Conservation (phyloP, 2,113 vertebrate species). For the Notarius lentiginosus region DNA sequence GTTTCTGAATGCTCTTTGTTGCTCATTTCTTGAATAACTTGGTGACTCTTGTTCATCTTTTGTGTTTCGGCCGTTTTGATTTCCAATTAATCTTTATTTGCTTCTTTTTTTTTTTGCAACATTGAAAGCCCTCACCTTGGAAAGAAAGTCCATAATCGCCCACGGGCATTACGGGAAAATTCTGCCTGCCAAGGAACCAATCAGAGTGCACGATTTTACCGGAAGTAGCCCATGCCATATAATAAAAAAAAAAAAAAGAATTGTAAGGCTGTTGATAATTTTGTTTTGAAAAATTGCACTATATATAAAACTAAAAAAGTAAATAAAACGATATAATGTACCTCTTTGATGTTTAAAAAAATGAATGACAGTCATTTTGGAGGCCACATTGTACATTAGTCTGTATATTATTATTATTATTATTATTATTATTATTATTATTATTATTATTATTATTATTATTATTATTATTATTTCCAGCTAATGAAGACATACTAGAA, state of each 20-base stretch:
- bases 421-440: neutral
- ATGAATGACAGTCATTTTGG: neutral
- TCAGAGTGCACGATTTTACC: no score
- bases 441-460: neutral
- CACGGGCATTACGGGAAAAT: no score
- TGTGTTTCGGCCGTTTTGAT: no score
- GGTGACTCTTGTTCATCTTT: no score
- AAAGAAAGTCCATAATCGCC: no score
- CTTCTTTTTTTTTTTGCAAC: no score
- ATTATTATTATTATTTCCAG: conserved; percentile 25
- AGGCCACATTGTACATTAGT: neutral
- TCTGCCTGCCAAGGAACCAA: no score
- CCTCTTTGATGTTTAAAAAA: neutral
- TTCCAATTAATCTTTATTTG: no score
- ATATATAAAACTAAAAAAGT: neutral
- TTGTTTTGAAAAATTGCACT: neutral
- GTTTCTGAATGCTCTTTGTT: no score
- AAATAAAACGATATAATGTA: neutral
- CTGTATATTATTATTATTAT: neutral
- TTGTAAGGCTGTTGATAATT: neutral
- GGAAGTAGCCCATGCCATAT: no score
- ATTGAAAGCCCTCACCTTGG: no score
- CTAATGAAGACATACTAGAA: neutral
- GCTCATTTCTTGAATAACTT: no score
- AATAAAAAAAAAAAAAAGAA: neutral